phyloP scores from a whole-genome alignment of 2,888 invertebrate species.

The Hypena proboscidalis region DNA sequence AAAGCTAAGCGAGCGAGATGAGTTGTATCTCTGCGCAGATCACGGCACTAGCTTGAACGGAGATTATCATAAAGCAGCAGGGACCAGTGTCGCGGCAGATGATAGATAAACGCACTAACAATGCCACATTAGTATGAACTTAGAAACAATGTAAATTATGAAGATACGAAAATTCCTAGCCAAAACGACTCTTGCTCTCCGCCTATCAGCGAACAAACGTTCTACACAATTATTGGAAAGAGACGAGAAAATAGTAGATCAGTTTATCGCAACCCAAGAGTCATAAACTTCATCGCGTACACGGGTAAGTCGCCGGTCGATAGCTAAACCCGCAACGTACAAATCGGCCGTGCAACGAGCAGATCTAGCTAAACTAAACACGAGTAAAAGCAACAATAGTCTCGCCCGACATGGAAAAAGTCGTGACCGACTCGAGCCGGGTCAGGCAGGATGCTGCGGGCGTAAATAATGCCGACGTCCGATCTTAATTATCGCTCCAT shows the following conservation, averaged over 20 bases:
- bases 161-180: slow-evolving; percentile 32
- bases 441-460: slow-evolving; percentile 79
- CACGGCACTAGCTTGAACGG: slow-evolving; percentile 39
- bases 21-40: slow-evolving; percentile 48
- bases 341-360: slow-evolving; percentile 45
- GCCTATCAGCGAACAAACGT: too few relatives aligned
- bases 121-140: slow-evolving; percentile 47
- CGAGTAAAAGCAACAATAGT: slow-evolving; percentile 75
- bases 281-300: slow-evolving; percentile 41
- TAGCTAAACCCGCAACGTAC: slow-evolving; percentile 38
- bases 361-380: slow-evolving; percentile 61
- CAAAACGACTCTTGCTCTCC: slow-evolving; percentile 23
- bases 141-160: slow-evolving; percentile 47
- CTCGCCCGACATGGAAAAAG: slow-evolving; percentile 75
- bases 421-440: slow-evolving; percentile 77
- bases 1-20: slow-evolving; percentile 47
- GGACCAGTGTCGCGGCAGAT: slow-evolving; percentile 42
- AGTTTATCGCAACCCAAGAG: slow-evolving; percentile 34
- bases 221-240: slow-evolving; percentile 19
- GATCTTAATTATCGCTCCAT: slow-evolving; percentile 84
- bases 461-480: slow-evolving; percentile 82
- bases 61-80: slow-evolving; percentile 53
- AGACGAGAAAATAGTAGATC: slow-evolving; percentile 28
- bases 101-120: slow-evolving; percentile 45
- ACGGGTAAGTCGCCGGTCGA: slow-evolving; percentile 35